Base-by-base conservation (phyloP, 2,888 invertebrate genomes). In the Adelognathus sp. region DNA sequence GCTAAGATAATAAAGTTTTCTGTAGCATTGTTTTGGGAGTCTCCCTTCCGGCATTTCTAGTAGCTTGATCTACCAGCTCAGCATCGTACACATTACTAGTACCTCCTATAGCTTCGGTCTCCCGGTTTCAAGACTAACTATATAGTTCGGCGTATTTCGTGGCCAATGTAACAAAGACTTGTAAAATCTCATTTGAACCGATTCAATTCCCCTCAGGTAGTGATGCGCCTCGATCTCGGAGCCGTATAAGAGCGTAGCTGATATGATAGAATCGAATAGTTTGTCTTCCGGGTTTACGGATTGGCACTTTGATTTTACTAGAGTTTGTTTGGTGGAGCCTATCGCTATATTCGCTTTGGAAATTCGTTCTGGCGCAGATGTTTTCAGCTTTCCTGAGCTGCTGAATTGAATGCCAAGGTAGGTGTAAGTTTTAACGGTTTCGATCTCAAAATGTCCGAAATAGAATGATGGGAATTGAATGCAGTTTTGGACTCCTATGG, bases 281-380 rank as follows among this genome's bases (percentile, higher is more conserved):
- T 58, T 58, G 21, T 39, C 36, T 21, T 36, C 58, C 5, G 58
- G 58, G 11, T 52, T 27, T 27, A 24, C 24, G 3, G 50, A 5
- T 39, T 9, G 36, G 24, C 58, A 58, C n/a, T 24, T 58, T 24
- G 41, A 27, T 27, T 41, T 41, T n/a, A 39, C 2, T 27, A 60
- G 60, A 1, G 27, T 56, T 18, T 33, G 56, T 33, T 56, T 36
- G 7, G 36, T 27, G 18, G 9, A 27, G 18, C 18, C 56, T 18
- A 56, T 56, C n/a, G 56, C 56, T 9, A 56, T 56, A 33, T 33
- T 56, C 6, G 56, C 56, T 33, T 56, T 56, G 9, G 56, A 56
- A 18, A 56, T 56, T 27, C 33, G 33, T 18, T 56, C 33, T 36
- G 33, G 56, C 7, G 56, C 56, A 3, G 56, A 33, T 2, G 18